Base-by-base conservation (phyloP, 2,797 vertebrate genomes). In the Menidia menidia region DNA sequence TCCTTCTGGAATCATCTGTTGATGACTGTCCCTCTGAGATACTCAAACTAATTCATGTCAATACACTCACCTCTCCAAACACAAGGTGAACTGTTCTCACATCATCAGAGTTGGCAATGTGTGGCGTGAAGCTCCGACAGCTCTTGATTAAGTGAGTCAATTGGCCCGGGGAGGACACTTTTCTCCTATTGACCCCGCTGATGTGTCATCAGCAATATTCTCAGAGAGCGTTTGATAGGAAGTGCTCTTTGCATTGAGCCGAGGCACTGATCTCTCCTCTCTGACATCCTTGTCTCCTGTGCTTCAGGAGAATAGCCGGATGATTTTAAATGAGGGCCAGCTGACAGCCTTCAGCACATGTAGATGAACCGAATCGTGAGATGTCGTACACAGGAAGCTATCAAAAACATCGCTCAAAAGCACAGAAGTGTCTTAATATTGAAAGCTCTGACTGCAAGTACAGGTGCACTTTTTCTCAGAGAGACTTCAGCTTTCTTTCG, bases 121-220 rank as follows among this genome's bases (percentile, higher is more conserved):
- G 71, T 58, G 39, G 75, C 11, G 63, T 13, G 25, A 60, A 19
- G 15, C 68, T 75, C 61, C 18, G 51, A 83, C 74, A 18, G 76
- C 59, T 75, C 82, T 87, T 92, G 86, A 93, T 92, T 90, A 92
- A 87, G 72, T 77, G 74, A 87, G 79, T 89, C 81, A 87, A 89
- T 82, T 82, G 85, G 80, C 88, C 92, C 83, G 39, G 77, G 76
- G 91, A 89, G 82, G 81, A 85, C 88, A 81, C 81, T 86, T 86
- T 88, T 75, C 89, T 91, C 81, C 76, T 60, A 73, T 89, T 93
- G 89, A 93, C 91, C 91, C 88, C 51, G 74, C 76, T 79, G 78
- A 89, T 88, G 81, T 93, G 92, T 91, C 92, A 93, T 91, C 87
- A 81, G 81, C 80, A 83, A 90, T 92, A 88, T 92, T 88, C 86